Evolutionary conservation across 2,113 vertebrate species (phyloP).

Genomic region (Upupa epops): DNA sequence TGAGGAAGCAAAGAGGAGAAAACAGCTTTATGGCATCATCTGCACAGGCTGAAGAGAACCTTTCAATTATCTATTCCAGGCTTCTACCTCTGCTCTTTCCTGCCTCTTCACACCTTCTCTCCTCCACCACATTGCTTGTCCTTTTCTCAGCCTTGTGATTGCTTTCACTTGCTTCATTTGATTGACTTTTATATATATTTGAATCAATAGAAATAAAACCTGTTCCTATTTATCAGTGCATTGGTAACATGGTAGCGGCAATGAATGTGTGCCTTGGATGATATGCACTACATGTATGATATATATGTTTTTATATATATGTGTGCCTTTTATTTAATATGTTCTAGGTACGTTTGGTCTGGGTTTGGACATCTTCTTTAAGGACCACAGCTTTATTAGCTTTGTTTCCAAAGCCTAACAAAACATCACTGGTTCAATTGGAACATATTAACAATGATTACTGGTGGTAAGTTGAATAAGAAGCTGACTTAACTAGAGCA

Average conservation of each 20-base stretch:
- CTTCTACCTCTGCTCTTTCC: neutral
- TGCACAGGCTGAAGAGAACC: neutral
- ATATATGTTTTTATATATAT: neutral
- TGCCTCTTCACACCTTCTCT: neutral
- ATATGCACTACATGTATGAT: neutral
- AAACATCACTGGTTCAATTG: neutral
- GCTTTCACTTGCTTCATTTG: constrained; percentile 12
- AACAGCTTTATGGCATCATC: neutral
- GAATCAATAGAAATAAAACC: neutral
- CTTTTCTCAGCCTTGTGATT: neutral
- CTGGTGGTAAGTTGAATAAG: constrained; percentile 8
- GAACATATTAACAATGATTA: neutral
- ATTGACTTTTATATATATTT: neutral
- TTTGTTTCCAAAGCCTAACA: neutral
- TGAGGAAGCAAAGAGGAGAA: neutral
- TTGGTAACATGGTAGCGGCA: neutral
- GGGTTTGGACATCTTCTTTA: neutral
- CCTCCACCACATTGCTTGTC: neutral
- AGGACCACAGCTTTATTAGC: neutral
- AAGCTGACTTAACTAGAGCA: constrained; percentile 22
- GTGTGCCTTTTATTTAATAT: neutral
- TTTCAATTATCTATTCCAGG: neutral
- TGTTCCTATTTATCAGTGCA: neutral
- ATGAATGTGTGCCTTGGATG: neutral
- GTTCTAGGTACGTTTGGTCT: neutral